Evolutionary conservation across 92 coral and sea anemone genomes (phyloP), one percentile per base, ranked within the genome.

Genomic region (Palythoa grandiflora): DNA sequence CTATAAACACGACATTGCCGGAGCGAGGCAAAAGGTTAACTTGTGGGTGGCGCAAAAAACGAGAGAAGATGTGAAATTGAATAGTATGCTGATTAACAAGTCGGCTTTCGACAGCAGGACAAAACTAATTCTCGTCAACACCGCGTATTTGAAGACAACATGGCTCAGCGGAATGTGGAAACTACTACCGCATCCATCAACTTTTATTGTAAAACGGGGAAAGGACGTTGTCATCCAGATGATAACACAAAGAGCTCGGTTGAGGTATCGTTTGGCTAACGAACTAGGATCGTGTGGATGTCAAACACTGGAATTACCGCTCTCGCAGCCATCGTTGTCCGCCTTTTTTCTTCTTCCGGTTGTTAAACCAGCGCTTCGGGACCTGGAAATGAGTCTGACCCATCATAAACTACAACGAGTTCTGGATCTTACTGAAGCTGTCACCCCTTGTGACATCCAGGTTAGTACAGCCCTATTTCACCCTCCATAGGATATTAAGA

Each of bases 281-380:
- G 86, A 81, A 19, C 35, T 81, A 2, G 86, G 86, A 1, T 81
- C 75, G 17, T 81, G 86, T 65, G 86, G 86, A 68, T 81, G 86
- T 66, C 86, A 81, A 51, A 66, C 50, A 47, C 75, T 81, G 86
- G 86, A 81, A 66, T 7, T 81, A 1, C 86, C 86, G 40, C 86
- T 81, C 35, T 65, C 86, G 36, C 57, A 81, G 20, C 75, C 50
- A 50, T 21, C 51, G 3, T 16, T 81, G 40, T 81, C 86, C 20
- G 60, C 20, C 63, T 81, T 81, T 48, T 65, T 81, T 20, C 86
- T 81, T 13, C 86, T 81, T 7, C 86, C 86, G 3, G 63, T 81
- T 11, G 75, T 81, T 3, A 81, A 81, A 28, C 75, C 75, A 47
- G 86, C 86, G 37, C 86, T 81, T 48, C 60, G 75, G 16, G 86